Percentiles rank a stretch among this genome's conserved stretches.
These are phyloP conservation scores for Eurytoma californica DNA, from an alignment of 2,888 invertebrate species.

Conservation along the genomic window DNA sequence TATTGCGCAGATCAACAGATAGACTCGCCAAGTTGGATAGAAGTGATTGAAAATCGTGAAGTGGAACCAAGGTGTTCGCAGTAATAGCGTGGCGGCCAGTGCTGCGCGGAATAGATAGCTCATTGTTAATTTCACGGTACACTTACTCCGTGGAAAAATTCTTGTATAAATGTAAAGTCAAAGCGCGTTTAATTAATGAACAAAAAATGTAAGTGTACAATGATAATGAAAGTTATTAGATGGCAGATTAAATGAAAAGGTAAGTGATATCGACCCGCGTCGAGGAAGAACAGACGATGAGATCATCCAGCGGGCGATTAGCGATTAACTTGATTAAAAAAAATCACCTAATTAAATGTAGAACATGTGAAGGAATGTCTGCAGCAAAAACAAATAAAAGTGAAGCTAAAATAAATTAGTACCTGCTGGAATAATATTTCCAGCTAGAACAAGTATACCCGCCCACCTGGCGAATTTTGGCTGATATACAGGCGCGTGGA, in stretches of 20 bases:
- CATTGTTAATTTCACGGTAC: not conserved
- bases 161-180: too few relatives aligned
- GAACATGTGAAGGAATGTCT: too few relatives aligned
- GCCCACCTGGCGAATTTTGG: slow-evolving; percentile 81
- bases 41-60: slow-evolving; percentile 64
- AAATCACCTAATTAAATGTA: too few relatives aligned
- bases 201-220: too few relatives aligned
- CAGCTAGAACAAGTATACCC: slow-evolving; percentile 82
- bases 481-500: slow-evolving; percentile 82
- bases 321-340: too few relatives aligned
- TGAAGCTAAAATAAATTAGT: slow-evolving; percentile 40
- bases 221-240: too few relatives aligned
- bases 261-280: too few relatives aligned
- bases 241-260: too few relatives aligned
- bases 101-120: slow-evolving; percentile 61
- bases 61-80: slow-evolving; percentile 66
- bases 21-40: slow-evolving; percentile 76
- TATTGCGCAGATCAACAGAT: slow-evolving; percentile 75
- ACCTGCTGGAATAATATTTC: slow-evolving; percentile 80
- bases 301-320: too few relatives aligned
- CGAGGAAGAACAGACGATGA: too few relatives aligned
- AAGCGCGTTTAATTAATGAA: too few relatives aligned
- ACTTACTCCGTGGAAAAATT: not conserved
- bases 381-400: not conserved
- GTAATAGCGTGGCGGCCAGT: slow-evolving; percentile 74